Conservation (phyloP, 2,797 vertebrate genomes). For the Sylvilagus floridanus region DNA sequence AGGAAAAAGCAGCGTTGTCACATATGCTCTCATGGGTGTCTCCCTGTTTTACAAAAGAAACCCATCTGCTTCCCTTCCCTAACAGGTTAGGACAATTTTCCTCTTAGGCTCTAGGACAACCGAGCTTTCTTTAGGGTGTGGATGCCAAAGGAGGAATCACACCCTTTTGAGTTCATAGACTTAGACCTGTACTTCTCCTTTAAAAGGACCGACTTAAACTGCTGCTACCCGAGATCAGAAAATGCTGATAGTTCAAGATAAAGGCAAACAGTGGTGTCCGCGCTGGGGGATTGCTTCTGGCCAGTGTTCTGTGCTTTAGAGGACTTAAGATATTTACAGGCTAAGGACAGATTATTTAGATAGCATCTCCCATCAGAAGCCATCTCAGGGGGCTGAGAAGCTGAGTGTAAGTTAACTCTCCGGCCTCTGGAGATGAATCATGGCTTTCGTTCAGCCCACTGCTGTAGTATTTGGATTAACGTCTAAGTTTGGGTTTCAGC, state of each 20-base stretch:
- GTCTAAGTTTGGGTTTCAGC: conserved; percentile 55
- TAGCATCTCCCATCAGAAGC: background rate
- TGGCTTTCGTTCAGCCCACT: conserved; percentile 46
- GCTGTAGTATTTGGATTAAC: conserved; percentile 71
- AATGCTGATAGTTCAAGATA: conserved; percentile 35
- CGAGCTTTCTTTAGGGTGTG: conserved; percentile 7
- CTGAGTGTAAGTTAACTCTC: conserved; percentile 15
- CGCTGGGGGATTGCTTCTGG: background rate
- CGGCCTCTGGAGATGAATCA: background rate
- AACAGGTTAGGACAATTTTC: background rate
- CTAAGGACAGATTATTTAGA: conserved; percentile 31
- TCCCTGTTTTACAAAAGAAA: background rate
- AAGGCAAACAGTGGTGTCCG: conserved; percentile 37
- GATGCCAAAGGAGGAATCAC: background rate
- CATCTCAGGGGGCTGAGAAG: conserved; percentile 37
- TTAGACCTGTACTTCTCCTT: background rate
- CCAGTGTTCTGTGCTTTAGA: background rate
- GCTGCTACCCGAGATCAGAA: conserved; percentile 20
- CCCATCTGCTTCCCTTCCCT: background rate
- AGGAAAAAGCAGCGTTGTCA: conserved; percentile 28
- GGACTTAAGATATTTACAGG: background rate
- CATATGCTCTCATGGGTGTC: background rate
- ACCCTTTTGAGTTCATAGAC: background rate
- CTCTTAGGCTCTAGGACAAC: background rate
- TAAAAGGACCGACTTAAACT: background rate